phyloP scores from a whole-genome alignment of 2,113 vertebrate genomes.

The Phrynosoma platyrhinos region DNA sequence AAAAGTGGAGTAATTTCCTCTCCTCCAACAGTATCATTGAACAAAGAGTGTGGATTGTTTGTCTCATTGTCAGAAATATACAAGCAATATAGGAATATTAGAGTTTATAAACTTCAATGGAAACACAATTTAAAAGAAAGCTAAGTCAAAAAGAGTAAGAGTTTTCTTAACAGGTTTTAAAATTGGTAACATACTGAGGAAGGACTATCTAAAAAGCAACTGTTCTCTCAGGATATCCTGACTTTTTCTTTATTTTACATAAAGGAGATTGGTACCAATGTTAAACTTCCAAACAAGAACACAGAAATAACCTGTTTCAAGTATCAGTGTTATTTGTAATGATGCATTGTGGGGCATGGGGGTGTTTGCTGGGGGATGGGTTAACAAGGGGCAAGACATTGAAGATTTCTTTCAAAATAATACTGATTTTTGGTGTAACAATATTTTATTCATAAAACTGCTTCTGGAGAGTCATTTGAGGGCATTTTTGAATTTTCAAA shows the following conservation, averaged over 20 bases:
- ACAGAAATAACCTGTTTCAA: no score
- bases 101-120: not conserved
- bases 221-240: no score
- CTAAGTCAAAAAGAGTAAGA: not conserved
- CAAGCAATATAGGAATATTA: not conserved
- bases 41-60: not conserved
- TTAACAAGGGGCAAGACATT: no score
- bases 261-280: not conserved
- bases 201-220: not conserved
- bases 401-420: no score
- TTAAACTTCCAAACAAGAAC: not conserved
- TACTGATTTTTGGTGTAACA: not conserved
- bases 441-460: no score
- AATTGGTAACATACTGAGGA: not conserved
- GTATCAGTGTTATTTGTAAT: no score
- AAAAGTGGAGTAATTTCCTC: not conserved
- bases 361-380: no score
- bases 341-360: no score
- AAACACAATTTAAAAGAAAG: conserved; percentile 1
- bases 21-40: not conserved
- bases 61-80: not conserved
- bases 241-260: not conserved
- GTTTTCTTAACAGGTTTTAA: not conserved
- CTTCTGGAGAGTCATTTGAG: no score
- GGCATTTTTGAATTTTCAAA: no score